Conservation (phyloP, 2,888 invertebrate species). For the Lepeophtheirus nordmannii region DNA sequence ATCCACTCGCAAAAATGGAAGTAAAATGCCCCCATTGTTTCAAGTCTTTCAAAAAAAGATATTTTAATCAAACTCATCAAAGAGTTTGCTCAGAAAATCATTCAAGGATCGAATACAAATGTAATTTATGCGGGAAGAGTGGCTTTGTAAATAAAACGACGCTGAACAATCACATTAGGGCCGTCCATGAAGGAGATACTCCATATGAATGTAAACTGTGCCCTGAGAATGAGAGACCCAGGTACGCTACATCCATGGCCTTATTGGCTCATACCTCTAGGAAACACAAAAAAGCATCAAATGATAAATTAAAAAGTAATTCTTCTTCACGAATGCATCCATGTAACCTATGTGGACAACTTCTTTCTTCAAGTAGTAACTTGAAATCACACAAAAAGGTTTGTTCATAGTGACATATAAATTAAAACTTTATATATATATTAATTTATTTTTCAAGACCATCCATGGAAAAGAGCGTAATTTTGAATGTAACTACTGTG, state of each 20-base stretch:
- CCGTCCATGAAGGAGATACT: not conserved
- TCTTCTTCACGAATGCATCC: not conserved
- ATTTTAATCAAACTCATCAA: not conserved
- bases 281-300: not conserved
- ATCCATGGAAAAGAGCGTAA: not conserved
- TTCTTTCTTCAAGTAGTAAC: not conserved
- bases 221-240: not conserved
- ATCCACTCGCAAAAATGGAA: not conserved
- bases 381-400: not conserved
- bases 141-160: not conserved
- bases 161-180: not conserved
- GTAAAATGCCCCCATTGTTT: not conserved
- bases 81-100: not conserved
- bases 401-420: not conserved
- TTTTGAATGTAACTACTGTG: not conserved
- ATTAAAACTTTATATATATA: not conserved
- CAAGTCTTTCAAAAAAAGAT: not conserved
- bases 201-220: not conserved
- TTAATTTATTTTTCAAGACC: not conserved
- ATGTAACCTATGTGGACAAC: not conserved
- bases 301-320: not conserved
- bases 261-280: not conserved
- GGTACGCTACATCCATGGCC: not conserved
- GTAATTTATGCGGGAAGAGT: not conserved
- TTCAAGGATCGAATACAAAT: not conserved